Evolutionary conservation across 2,888 invertebrate species (phyloP).

Genomic region (Rotaria macrura): DNA sequence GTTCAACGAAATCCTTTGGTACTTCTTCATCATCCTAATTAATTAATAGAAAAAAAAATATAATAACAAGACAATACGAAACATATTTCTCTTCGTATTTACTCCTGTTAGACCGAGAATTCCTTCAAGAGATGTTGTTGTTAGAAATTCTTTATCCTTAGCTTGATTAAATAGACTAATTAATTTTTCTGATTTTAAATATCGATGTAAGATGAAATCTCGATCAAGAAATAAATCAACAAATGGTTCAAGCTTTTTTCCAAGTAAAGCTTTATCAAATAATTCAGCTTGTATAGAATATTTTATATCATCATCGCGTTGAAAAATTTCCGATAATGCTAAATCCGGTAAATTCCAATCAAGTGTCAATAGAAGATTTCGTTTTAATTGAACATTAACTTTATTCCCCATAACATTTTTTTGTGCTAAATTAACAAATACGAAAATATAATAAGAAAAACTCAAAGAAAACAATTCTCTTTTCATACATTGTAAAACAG

Average conservation of each 20-base stretch:
- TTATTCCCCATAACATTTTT: slow-evolving; percentile 34
- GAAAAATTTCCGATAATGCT: slow-evolving; percentile 44
- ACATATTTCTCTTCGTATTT: background rate
- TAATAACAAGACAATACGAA: background rate
- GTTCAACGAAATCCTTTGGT: slow-evolving; percentile 26
- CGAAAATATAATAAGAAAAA: background rate
- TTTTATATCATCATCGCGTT: slow-evolving; percentile 41
- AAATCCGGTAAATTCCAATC: slow-evolving; percentile 50
- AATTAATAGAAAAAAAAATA: background rate
- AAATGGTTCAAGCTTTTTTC: slow-evolving; percentile 46
- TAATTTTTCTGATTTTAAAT: slow-evolving; percentile 39
- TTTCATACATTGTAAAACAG: slow-evolving; percentile 47
- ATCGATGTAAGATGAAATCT: slow-evolving; percentile 47
- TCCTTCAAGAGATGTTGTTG: slow-evolving; percentile 26
- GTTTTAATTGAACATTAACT: slow-evolving; percentile 39
- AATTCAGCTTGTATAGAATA: slow-evolving; percentile 40
- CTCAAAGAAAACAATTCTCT: background rate
- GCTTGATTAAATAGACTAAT: slow-evolving; percentile 22
- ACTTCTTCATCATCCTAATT: slow-evolving; percentile 18
- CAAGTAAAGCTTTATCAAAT: slow-evolving; percentile 46
- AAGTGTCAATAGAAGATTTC: slow-evolving; percentile 46
- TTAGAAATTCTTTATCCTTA: slow-evolving; percentile 30
- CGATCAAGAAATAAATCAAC: slow-evolving; percentile 48
- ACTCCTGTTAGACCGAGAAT: slow-evolving; percentile 31
- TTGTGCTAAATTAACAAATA: slow-evolving; percentile 36